These are phyloP conservation scores for Struthio camelus DNA, from an alignment of 2,113 vertebrate species.

Conservation along the genomic window DNA sequence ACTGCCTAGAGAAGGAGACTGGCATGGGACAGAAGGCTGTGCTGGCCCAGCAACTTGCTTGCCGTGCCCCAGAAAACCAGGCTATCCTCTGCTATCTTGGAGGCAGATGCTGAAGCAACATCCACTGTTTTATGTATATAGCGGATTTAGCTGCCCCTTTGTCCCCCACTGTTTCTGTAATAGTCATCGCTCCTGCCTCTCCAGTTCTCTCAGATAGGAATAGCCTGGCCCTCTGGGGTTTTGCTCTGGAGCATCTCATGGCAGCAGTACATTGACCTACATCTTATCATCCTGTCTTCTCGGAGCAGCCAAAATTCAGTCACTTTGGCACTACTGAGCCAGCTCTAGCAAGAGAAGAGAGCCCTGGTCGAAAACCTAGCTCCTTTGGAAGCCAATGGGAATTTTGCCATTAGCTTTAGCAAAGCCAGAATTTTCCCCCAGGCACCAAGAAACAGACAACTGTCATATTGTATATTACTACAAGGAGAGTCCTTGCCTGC, in stretches of 20 bases:
- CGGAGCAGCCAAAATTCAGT: background rate
- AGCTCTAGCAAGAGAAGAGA: background rate
- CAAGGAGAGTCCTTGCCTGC: background rate
- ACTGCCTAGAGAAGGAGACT: background rate
- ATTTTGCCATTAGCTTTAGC: background rate
- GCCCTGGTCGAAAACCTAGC: background rate
- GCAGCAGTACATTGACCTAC: rapidly evolving
- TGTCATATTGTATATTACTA: rapidly evolving
- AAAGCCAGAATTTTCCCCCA: background rate
- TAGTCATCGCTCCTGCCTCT: no score
- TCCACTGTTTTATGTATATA: background rate
- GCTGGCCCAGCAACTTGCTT: background rate
- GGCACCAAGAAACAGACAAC: background rate
- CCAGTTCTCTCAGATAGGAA: background rate
- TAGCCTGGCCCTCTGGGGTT: background rate
- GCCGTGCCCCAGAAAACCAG: background rate
- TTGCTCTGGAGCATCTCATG: background rate
- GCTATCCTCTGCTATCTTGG: background rate
- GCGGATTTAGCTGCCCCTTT: background rate
- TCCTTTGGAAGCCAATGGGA: no score
- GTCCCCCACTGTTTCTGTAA: background rate
- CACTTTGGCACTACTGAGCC: background rate
- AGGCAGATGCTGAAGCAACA: background rate
- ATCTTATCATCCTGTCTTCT: background rate
- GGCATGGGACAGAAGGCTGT: background rate